phyloP scores from a whole-genome alignment of 2,797 vertebrate genomes.

The Acomys russatus region DNA sequence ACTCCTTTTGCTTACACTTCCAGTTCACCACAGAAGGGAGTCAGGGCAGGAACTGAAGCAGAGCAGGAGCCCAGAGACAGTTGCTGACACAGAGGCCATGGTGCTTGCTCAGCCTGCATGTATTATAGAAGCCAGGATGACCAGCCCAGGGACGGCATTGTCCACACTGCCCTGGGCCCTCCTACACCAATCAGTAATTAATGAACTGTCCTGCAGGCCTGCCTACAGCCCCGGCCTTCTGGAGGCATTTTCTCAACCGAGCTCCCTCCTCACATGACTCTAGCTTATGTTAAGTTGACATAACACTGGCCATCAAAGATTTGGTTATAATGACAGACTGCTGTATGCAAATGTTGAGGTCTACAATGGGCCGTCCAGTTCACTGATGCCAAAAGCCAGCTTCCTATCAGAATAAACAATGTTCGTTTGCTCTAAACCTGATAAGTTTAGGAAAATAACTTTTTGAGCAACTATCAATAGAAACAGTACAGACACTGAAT shows the following conservation, averaged over 20 bases:
- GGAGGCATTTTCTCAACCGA: neutral
- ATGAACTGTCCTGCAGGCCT: neutral
- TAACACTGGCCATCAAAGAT: neutral
- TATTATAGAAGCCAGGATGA: neutral
- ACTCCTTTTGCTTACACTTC: neutral
- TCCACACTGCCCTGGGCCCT: neutral
- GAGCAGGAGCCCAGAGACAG: neutral
- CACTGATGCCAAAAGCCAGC: conserved; percentile 21
- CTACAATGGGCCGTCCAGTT: neutral
- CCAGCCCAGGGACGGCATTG: neutral
- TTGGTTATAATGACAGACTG: neutral
- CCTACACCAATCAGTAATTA: neutral
- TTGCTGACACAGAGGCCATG: neutral
- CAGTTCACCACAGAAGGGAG: neutral
- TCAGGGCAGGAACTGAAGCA: neutral
- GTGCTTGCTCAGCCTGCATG: neutral
- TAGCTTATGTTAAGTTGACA: neutral
- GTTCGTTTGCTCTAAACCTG: neutral
- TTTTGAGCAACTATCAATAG: neutral
- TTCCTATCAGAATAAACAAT: conserved; percentile 31
- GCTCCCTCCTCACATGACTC: neutral
- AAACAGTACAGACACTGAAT: neutral
- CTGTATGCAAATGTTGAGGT: neutral
- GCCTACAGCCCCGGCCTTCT: neutral
- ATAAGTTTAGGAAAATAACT: neutral